Evolutionary conservation across 2,797 vertebrate species (phyloP).

Genomic region (Xenopus petersii): DNA sequence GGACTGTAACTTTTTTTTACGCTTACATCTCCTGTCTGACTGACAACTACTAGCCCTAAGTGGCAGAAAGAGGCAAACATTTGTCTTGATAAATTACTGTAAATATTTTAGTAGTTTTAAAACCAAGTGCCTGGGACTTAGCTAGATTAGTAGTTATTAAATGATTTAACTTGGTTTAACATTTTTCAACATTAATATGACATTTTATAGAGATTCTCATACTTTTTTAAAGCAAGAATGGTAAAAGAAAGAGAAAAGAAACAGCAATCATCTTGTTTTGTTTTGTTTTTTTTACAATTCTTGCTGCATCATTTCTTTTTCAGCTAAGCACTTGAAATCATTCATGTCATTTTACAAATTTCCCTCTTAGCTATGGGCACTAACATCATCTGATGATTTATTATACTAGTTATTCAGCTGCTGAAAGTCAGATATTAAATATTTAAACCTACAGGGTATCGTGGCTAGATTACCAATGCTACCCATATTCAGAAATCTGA

Average conservation of each 20-base stretch:
- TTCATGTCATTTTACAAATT: conserved; percentile 44
- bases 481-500: conserved; percentile 40
- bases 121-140: too few relatives aligned
- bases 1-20: too few relatives aligned
- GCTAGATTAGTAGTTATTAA: too few relatives aligned
- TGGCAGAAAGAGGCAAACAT: too few relatives aligned
- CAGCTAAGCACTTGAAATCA: conserved; percentile 41
- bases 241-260: background rate
- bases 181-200: too few relatives aligned
- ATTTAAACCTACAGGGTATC: conserved; percentile 47
- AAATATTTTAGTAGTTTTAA: too few relatives aligned
- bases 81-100: too few relatives aligned
- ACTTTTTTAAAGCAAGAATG: too few relatives aligned
- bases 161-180: too few relatives aligned
- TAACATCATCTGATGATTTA: conserved; percentile 48
- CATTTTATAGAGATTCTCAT: too few relatives aligned
- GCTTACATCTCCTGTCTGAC: too few relatives aligned
- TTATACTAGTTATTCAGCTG: conserved; percentile 47
- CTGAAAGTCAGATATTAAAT: conserved; percentile 49
- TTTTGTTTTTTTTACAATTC: background rate
- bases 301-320: conserved; percentile 29
- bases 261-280: conserved; percentile 7
- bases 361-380: conserved; percentile 38
- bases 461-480: conserved; percentile 41
- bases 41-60: too few relatives aligned